These are phyloP conservation scores for Eupithecia tripunctaria DNA, from an alignment of 2,888 invertebrate genomes.

Conservation along the genomic window DNA sequence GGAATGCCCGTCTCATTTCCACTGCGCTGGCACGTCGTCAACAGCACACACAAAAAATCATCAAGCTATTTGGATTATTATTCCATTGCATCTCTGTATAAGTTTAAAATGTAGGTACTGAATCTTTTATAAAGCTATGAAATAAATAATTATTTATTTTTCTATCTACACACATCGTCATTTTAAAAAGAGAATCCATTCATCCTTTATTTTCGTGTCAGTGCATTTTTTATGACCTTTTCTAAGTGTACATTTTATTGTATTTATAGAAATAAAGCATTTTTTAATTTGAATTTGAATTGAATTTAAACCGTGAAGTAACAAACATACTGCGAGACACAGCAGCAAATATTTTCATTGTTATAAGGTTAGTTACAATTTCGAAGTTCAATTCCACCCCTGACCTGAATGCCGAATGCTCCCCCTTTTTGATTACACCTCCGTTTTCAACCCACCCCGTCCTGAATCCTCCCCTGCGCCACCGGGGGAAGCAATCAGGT, in stretches of 20 bases:
- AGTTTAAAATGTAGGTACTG: too few relatives aligned
- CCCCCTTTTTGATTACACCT: background rate
- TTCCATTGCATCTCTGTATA: too few relatives aligned
- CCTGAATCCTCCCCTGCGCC: slow-evolving; percentile 15
- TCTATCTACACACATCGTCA: background rate
- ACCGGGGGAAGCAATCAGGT: slow-evolving; percentile 32
- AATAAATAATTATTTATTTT: too few relatives aligned
- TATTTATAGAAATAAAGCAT: too few relatives aligned
- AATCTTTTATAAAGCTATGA: too few relatives aligned
- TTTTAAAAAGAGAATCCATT: background rate
- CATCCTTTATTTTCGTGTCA: too few relatives aligned
- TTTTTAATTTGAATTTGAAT: too few relatives aligned
- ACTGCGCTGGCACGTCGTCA: background rate
- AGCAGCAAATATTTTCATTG: background rate
- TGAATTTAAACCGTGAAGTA: background rate
- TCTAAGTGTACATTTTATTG: too few relatives aligned
- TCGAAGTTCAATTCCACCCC: background rate
- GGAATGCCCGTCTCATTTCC: too few relatives aligned
- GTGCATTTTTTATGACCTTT: too few relatives aligned
- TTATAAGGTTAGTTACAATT: background rate
- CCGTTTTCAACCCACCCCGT: background rate
- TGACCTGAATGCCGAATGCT: background rate
- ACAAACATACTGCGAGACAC: background rate
- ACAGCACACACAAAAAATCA: background rate
- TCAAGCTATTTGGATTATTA: background rate